Evolutionary conservation across 2,797 vertebrate genomes (phyloP), one percentile per base, ranked within the genome.

Genomic region (Cygnus olor): DNA sequence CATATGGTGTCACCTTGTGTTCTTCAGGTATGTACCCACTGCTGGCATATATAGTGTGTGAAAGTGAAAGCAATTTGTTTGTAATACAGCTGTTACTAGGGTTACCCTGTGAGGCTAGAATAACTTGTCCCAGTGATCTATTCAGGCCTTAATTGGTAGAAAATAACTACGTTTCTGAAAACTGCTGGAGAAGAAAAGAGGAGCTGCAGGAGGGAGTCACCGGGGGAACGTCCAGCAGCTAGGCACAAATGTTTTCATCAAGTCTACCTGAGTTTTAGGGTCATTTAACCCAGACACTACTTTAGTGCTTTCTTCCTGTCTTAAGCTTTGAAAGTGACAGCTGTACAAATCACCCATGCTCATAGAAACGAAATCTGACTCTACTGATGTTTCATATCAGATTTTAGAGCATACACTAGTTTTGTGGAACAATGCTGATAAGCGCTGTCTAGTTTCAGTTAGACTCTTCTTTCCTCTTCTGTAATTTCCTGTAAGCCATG

Each of bases 1-100:
- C 10, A 1, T 44, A 16, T 1, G 0, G 42, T 68, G 54, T 36
- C 34, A 36, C 34, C 34, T 36, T 38, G 45, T 36, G 22, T 0
- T 71, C n/a, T 80, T 19, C 28, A n/a, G 42, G 38, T 73, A 10
- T 32, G 17, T 44, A 9, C 4, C 8, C 16, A 3, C 22, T 58
- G 34, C 15, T 71, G 69, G 10, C 42, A 51, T 12, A 63, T 27
- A 7, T 69, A 11, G 70, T 14, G 30, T 40, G 15, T 78, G 58
- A 30, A n/a, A 3, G 0, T 18, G 9, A 56, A 10, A 81, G 12
- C 61, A 45, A 2, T 66, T 38, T 30, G 51, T 42, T 10, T n/a
- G 88, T 66, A 38, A 25, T 16, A 3, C 18, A 25, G 13, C 2
- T 51, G 11, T 54, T 82, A 10, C 8, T 47, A 22, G 21, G 34